Percentiles rank a stretch among this genome's conserved stretches.
phyloP scores from a whole-genome alignment of 2,113 vertebrate species.

The Cairina moschata region DNA sequence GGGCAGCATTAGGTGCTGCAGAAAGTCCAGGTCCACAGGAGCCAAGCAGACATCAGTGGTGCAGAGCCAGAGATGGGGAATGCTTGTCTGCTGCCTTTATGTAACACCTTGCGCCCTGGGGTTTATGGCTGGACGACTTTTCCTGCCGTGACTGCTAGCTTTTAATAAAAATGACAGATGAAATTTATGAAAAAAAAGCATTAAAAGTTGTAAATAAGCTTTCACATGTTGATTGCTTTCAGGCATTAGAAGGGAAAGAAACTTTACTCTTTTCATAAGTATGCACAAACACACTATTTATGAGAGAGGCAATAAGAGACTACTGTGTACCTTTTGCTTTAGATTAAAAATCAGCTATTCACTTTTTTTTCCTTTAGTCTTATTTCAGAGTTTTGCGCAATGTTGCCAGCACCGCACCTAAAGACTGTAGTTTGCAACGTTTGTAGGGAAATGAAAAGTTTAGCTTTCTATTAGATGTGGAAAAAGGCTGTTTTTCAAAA shows the following conservation, averaged over 20 bases:
- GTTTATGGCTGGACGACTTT: background rate
- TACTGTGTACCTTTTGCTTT: background rate
- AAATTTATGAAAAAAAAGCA: constrained; percentile 16
- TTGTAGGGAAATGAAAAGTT: background rate
- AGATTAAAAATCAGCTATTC: background rate
- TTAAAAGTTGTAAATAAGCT: constrained; percentile 32
- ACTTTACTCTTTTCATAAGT: background rate
- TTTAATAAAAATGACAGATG: background rate
- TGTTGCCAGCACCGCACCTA: background rate
- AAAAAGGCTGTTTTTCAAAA: background rate
- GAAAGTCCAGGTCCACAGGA: fast-evolving
- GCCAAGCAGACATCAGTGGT: background rate
- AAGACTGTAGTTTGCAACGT: background rate
- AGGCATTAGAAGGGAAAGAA: background rate
- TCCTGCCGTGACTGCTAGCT: background rate
- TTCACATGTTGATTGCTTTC: background rate
- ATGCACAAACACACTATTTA: constrained; percentile 14
- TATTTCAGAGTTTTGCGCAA: background rate
- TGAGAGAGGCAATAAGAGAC: background rate
- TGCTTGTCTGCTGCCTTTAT: background rate
- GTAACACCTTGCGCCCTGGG: background rate
- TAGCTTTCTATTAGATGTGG: background rate
- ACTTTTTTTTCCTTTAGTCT: background rate
- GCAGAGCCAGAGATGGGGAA: background rate
- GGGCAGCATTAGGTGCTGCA: background rate